phyloP scores from a whole-genome alignment of 2,113 vertebrate species.

The Cynocephalus volans region DNA sequence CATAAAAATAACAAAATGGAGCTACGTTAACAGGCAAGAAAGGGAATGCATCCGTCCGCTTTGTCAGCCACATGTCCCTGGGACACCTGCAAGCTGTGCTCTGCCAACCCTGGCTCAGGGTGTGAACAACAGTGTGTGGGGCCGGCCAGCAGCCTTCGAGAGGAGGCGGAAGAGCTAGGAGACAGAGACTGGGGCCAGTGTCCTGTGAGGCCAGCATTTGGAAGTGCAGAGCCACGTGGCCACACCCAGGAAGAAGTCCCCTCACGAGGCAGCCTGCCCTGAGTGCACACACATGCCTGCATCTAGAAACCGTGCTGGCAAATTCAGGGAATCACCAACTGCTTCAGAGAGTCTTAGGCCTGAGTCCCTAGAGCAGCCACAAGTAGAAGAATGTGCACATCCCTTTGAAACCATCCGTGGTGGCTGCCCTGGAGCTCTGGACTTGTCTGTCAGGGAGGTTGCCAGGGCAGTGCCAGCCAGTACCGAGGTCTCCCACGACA shows the following conservation, averaged over 20 bases:
- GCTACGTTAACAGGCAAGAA: not conserved
- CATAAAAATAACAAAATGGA: conserved; percentile 36
- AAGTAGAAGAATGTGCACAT: not conserved
- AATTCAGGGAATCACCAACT: not conserved
- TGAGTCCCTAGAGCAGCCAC: not conserved
- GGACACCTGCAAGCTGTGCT: not conserved
- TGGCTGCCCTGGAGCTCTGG: rapidly evolving
- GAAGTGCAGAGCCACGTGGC: not conserved
- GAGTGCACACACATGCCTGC: not conserved
- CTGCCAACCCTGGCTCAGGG: not conserved
- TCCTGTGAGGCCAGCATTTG: not conserved
- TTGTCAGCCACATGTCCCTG: not conserved
- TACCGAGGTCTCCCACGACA: not conserved
- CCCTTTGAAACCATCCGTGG: not conserved
- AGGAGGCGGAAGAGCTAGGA: not conserved
- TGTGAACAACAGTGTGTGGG: too few species aligned
- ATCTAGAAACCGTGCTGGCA: not conserved
- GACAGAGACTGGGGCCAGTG: not conserved
- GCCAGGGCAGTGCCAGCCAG: not conserved
- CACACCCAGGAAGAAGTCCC: not conserved
- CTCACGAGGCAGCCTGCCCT: not conserved
- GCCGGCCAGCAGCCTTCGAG: too few species aligned
- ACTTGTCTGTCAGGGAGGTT: not conserved
- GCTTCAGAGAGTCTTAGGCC: not conserved
- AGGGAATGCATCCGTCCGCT: not conserved